phyloP scores from a whole-genome alignment of 1,140 invertebrate genomes.

The Neuroterus valhalla region DNA sequence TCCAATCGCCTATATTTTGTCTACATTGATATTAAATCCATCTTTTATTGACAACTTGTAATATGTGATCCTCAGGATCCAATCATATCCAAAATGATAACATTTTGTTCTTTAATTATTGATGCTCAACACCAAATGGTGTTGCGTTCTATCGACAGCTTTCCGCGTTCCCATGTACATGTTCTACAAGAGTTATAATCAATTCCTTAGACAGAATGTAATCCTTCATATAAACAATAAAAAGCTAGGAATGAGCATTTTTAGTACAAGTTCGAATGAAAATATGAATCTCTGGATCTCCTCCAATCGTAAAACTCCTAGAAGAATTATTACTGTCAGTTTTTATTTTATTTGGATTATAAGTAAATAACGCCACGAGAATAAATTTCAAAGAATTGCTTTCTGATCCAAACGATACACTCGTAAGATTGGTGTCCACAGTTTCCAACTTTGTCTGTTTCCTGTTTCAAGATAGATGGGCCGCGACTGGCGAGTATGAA shows the following conservation, averaged over 20 bases:
- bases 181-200: too few relatives aligned
- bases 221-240: too few relatives aligned
- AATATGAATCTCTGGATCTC: not conserved
- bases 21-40: too few relatives aligned
- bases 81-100: too few relatives aligned
- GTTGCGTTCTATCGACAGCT: too few relatives aligned
- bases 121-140: too few relatives aligned
- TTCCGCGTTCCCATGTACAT: too few relatives aligned
- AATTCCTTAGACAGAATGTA: too few relatives aligned
- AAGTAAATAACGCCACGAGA: slow-evolving; percentile 6
- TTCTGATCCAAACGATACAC: slow-evolving; percentile 12
- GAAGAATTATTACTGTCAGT: not conserved
- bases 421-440: slow-evolving; percentile 10
- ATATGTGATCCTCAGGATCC: too few relatives aligned
- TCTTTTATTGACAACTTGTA: too few relatives aligned
- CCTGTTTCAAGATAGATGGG: slow-evolving; percentile 24
- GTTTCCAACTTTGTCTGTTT: slow-evolving; percentile 28
- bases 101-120: too few relatives aligned
- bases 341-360: slow-evolving; percentile 19
- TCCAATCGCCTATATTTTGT: slow-evolving; percentile 42
- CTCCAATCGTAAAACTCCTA: not conserved
- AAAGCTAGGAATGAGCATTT: too few relatives aligned
- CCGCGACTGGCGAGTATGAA: slow-evolving; percentile 21
- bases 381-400: slow-evolving; percentile 5
- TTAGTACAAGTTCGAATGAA: not conserved